Percentiles rank a stretch among this genome's conserved stretches.
phyloP scores from a whole-genome alignment of 1,140 invertebrate species.

The Sitodiplosis mosellana region DNA sequence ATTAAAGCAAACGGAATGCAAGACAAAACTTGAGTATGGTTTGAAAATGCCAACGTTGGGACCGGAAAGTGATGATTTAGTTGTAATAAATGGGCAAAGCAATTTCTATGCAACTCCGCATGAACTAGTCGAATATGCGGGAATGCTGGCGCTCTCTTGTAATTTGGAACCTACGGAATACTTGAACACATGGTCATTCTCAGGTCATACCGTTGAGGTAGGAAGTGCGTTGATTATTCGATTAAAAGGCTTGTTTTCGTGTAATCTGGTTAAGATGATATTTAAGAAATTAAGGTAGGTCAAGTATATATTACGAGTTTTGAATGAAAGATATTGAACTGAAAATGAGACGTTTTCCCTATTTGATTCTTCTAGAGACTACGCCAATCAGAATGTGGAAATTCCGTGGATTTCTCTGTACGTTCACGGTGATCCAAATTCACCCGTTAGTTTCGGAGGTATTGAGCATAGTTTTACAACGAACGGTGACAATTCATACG shows the following conservation, averaged over 20 bases:
- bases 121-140: conserved; percentile 34
- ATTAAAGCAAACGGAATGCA: conserved; percentile 24
- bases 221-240: conserved; percentile 25
- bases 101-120: background rate
- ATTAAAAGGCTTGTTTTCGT: conserved; percentile 31
- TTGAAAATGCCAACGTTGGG: conserved; percentile 22
- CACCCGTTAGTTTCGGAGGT: conserved; percentile 26
- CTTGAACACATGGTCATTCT: conserved; percentile 20
- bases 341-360: background rate
- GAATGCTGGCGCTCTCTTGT: conserved; percentile 27
- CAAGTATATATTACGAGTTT: conserved; percentile 6
- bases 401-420: conserved; percentile 29
- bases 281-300: conserved; percentile 22
- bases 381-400: conserved; percentile 9
- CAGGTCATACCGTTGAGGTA: conserved; percentile 20
- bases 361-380: conserved; percentile 14
- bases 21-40: conserved; percentile 17
- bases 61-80: background rate
- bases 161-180: conserved; percentile 17
- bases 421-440: conserved; percentile 34
- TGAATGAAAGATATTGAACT: no score
- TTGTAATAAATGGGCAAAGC: background rate
- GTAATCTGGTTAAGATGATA: conserved; percentile 21
- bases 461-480: conserved; percentile 29
- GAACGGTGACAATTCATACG: conserved; percentile 31